Base-by-base conservation (phyloP, 1,140 invertebrate genomes). In the Drosophila parabipectinata region DNA sequence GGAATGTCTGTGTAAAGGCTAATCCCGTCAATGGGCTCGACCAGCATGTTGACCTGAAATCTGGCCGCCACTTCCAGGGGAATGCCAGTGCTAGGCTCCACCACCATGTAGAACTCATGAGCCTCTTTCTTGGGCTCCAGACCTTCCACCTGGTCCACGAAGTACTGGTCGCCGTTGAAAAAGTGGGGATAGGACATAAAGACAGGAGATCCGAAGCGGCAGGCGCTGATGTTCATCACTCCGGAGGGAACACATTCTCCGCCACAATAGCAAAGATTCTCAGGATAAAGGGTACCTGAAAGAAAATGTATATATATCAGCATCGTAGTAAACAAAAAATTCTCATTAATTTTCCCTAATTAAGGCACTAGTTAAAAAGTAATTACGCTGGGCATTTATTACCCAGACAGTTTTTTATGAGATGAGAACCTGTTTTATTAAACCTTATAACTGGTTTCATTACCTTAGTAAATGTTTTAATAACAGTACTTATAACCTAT, bases 151-250 rank as follows among this genome's bases (percentile, higher is more conserved):
- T 93, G 91, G 0, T 95, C 71, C 7, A 91, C 69, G 56, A 97
- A 95, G 73, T 88, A 94, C 0, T 93, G 92, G 92, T 98, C 97
- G 1, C 95, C 97, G 57, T 95, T 92, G 79, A 96, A 95, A 93
- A 98, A 98, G 92, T 98, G 97, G 0, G 97, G 97, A 73, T 96
- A 95, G 5, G 97, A 97, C 59, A 98, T 93, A 72, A 96, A 97
- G 0, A 96, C 95, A 0, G 97, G 97, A 4, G 96, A 95, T n/a
- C 95, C 95, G 80, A 93, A 96, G 79, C 95, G 94, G 59, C 96
- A 96, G 9, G 93, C 91, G 0, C 95, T 95, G 15, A 96, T 94
- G 90, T 96, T 95, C 88, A 96, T 93, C 1, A 94, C 92, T 3
- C 96, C 96, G 1, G 93, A 93, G 6, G 95, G 96, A 1, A 92